Base-by-base conservation (phyloP, 1,140 invertebrate genomes). In the Intoshia linei region DNA sequence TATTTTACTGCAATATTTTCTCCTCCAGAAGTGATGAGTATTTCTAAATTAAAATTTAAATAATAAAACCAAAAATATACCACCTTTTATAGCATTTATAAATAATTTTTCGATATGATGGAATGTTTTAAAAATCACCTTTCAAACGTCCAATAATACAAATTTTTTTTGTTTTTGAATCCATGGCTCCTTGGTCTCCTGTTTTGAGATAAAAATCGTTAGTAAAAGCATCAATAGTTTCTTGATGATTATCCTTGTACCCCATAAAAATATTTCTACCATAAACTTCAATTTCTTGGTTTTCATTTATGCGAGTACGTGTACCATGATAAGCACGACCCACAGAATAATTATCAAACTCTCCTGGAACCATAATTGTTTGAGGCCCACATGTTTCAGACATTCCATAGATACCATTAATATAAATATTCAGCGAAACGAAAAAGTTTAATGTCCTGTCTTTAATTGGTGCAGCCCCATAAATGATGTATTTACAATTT, bases 11-110 rank as follows among this genome's bases (percentile, higher is more conserved):
- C 66, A 40, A 84, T 65, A 52, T 87, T 87, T 62, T 87, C 77
- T 17, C 78, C 78, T n/a, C 77, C 78, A 27, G 76, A 74, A 4
- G 78, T 87, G 39, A 83, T 79, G 3, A 87, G 63, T 3, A 84
- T 44, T 50, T 81, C 75, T 65, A 68, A 10, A 36, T 21, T 32
- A 20, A 30, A 36, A 24, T n/a, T 19, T n/a, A n/a, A n/a, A n/a
- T n/a, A n/a, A n/a, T n/a, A n/a, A n/a, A n/a, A n/a, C n/a, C n/a
- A n/a, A n/a, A n/a, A n/a, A n/a, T n/a, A n/a, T n/a, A n/a, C n/a
- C n/a, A n/a, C n/a, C n/a, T n/a, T n/a, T n/a, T n/a, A n/a, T n/a
- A n/a, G n/a, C n/a, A n/a, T n/a, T n/a, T n/a, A n/a, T n/a, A n/a
- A n/a, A n/a, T n/a, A n/a, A n/a, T n/a, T n/a, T n/a, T n/a, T n/a